Conservation (phyloP, 2,113 vertebrate genomes). For the Syrmaticus mikado region DNA sequence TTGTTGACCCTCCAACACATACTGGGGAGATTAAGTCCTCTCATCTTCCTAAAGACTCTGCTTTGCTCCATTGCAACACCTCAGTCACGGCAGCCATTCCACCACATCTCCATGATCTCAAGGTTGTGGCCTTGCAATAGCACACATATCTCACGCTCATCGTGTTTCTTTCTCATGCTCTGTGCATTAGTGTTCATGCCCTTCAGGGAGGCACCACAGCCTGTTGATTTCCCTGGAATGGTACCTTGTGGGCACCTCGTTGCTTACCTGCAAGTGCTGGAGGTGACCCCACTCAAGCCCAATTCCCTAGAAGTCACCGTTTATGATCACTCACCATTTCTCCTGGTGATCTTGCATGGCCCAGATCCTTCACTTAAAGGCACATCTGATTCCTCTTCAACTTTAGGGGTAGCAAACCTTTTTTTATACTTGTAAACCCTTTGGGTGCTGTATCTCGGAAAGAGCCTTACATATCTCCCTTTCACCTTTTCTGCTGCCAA, state of each 20-base stretch:
- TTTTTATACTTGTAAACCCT: background rate
- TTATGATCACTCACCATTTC: background rate
- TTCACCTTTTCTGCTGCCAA: background rate
- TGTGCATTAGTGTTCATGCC: background rate
- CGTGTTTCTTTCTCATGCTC: accelerated
- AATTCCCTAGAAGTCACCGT: too few species aligned
- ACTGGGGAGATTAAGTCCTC: accelerated
- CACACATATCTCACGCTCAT: background rate
- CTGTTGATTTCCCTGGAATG: accelerated
- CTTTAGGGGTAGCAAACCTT: accelerated
- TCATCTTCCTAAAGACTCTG: background rate
- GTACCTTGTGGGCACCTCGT: background rate
- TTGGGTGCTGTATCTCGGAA: background rate
- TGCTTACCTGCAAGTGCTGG: background rate
- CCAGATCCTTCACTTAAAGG: too few species aligned
- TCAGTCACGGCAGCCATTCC: background rate
- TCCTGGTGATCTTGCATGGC: background rate
- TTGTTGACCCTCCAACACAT: background rate
- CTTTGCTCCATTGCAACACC: background rate
- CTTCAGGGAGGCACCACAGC: background rate
- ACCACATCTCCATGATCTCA: too few species aligned
- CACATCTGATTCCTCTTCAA: background rate
- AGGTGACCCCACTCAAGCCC: background rate
- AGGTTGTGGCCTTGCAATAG: background rate
- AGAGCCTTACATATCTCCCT: accelerated